Evolutionary conservation across 2,797 vertebrate genomes (phyloP).

Genomic region (Tapirus indicus): DNA sequence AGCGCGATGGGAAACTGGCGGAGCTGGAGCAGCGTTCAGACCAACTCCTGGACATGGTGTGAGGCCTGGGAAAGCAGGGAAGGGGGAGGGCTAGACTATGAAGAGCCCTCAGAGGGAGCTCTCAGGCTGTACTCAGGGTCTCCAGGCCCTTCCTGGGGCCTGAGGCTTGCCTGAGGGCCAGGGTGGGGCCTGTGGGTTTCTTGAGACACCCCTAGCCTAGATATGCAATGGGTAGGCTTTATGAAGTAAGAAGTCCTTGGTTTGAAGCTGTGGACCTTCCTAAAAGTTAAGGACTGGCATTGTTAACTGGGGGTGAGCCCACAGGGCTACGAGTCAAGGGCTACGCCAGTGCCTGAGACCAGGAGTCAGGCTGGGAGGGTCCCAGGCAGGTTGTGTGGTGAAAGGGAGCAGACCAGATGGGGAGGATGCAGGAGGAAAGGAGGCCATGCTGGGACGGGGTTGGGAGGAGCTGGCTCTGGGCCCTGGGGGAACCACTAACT

Average conservation of each 20-base stretch:
- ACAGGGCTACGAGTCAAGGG: background rate
- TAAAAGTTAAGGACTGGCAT: background rate
- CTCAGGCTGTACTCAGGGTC: background rate
- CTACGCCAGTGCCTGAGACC: background rate
- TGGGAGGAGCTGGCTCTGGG: background rate
- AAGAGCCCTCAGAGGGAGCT: background rate
- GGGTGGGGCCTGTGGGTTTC: background rate
- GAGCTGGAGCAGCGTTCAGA: constrained; percentile 84
- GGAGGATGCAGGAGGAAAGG: background rate
- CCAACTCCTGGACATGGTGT: constrained; percentile 84
- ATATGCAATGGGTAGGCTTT: background rate
- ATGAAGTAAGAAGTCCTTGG: background rate
- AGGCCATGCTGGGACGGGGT: background rate
- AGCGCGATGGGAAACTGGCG: constrained; percentile 82
- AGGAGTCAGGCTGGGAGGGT: background rate
- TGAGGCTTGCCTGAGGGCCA: background rate
- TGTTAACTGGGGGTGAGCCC: background rate
- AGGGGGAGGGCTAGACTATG: background rate
- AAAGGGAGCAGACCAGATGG: background rate
- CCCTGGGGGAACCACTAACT: constrained; percentile 23
- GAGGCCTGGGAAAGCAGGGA: background rate
- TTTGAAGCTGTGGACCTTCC: background rate
- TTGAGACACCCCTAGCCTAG: background rate
- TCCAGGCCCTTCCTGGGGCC: background rate
- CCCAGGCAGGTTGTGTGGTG: background rate